Evolutionary conservation across 2,797 vertebrate genomes (phyloP).

Genomic region (Lacerta agilis): DNA sequence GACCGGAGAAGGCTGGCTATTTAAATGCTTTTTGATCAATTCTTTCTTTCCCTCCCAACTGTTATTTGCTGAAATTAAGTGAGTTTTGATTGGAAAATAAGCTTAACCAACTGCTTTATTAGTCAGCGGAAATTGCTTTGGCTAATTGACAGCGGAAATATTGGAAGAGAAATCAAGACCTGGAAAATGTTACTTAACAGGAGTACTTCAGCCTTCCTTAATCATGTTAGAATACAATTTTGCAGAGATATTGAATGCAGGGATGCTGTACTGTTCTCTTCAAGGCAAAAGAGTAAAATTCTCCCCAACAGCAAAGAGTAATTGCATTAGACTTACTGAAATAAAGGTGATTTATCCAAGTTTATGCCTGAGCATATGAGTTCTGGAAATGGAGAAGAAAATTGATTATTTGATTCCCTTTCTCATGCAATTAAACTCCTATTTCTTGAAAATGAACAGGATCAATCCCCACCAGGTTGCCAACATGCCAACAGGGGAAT

Average conservation of each 20-base stretch:
- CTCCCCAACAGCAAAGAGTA: slow-evolving; percentile 30
- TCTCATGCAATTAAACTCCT: slow-evolving; percentile 43
- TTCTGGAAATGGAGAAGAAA: slow-evolving; percentile 39
- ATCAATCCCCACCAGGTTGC: slow-evolving; percentile 5
- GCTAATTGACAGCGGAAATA: slow-evolving; percentile 66
- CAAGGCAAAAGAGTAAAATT: slow-evolving; percentile 29
- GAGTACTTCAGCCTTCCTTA: slow-evolving; percentile 52
- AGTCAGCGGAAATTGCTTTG: slow-evolving; percentile 57
- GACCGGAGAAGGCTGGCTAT: slow-evolving; percentile 6
- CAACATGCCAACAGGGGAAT: slow-evolving; percentile 20
- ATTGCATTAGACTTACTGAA: slow-evolving; percentile 58
- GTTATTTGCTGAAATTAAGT: slow-evolving; percentile 62
- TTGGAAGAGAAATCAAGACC: slow-evolving; percentile 52
- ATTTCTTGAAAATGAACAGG: slow-evolving; percentile 32
- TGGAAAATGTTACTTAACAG: slow-evolving; percentile 62
- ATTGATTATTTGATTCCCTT: slow-evolving; percentile 41
- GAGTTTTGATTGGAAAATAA: slow-evolving; percentile 68
- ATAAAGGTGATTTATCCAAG: slow-evolving; percentile 59
- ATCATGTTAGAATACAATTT: slow-evolving; percentile 53
- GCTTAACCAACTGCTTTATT: slow-evolving; percentile 61
- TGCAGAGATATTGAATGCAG: slow-evolving; percentile 29
- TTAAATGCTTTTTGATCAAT: slow-evolving; percentile 38
- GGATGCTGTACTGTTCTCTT: slow-evolving; percentile 9
- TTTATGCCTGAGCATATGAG: slow-evolving; percentile 46
- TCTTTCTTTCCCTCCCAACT: slow-evolving; percentile 36